phyloP scores from a whole-genome alignment of 2,113 vertebrate genomes.

The Butorides virescens region DNA sequence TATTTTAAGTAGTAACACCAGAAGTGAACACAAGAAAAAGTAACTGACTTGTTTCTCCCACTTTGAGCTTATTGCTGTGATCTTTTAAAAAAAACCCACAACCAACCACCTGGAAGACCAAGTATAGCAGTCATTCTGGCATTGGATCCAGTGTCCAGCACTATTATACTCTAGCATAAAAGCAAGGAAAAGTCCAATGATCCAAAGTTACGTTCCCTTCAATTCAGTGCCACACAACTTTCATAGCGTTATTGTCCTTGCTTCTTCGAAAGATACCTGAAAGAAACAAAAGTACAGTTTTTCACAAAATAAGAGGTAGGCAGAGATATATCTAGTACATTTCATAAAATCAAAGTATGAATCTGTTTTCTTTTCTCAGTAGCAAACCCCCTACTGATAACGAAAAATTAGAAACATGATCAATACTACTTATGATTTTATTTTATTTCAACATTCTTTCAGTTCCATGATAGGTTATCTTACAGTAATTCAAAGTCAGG shows the following conservation, averaged over 20 bases:
- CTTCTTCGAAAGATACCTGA: slow-evolving; percentile 95
- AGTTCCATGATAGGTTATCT: background rate
- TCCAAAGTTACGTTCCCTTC: slow-evolving; percentile 68
- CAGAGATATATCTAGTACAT: background rate
- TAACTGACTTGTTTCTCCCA: slow-evolving; percentile 51
- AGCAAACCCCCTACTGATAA: background rate
- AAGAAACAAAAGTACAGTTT: slow-evolving; percentile 53
- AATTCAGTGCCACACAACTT: slow-evolving; percentile 40
- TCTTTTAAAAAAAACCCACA: slow-evolving; percentile 65
- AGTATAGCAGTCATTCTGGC: slow-evolving; percentile 72
- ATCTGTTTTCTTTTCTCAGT: background rate
- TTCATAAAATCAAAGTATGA: background rate
- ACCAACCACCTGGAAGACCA: slow-evolving; percentile 76
- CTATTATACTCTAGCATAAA: slow-evolving; percentile 72
- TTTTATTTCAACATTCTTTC: background rate
- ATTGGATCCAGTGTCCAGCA: slow-evolving; percentile 78
- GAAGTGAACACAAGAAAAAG: slow-evolving; percentile 53
- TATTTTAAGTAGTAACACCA: slow-evolving; percentile 63
- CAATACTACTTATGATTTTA: background rate
- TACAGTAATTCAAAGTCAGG: background rate
- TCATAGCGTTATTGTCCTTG: slow-evolving; percentile 85
- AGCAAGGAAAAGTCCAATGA: slow-evolving; percentile 67
- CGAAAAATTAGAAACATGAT: background rate
- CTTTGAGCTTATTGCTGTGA: slow-evolving; percentile 74
- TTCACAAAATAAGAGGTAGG: background rate